Percentiles rank a stretch among this genome's conserved stretches.
Conservation (phyloP, 1,140 invertebrate species). For the Drosophila triauraria region DNA sequence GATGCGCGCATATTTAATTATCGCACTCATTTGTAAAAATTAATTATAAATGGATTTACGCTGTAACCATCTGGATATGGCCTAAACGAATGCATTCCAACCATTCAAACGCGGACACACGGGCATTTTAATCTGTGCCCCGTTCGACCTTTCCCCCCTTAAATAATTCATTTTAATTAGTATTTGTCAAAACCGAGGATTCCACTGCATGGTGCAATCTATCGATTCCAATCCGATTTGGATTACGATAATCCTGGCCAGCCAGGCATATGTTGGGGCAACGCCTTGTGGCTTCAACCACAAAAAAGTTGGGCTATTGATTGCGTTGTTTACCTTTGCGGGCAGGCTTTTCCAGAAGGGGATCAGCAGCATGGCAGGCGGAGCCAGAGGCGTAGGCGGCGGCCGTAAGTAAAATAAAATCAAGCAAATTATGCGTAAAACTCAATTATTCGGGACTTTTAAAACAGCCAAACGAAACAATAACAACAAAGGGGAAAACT, state of each 20-base stretch:
- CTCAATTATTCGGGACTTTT: constrained; percentile 72
- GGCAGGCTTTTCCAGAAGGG: constrained; percentile 16
- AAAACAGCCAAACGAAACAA: constrained; percentile 49
- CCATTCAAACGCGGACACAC: background rate
- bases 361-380: constrained; percentile 16
- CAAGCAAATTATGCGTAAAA: constrained; percentile 74
- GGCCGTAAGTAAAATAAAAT: constrained; percentile 66
- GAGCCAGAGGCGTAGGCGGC: background rate
- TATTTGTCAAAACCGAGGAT: constrained; percentile 43
- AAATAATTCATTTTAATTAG: constrained; percentile 67
- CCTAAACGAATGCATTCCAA: constrained; percentile 30
- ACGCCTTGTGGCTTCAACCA: background rate
- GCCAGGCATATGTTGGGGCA: constrained; percentile 6
- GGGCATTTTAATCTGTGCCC: constrained; percentile 41
- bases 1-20: constrained; percentile 57
- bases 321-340: constrained; percentile 46
- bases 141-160: constrained; percentile 9
- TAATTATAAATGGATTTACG: constrained; percentile 67
- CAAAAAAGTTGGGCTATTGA: constrained; percentile 25
- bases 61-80: constrained; percentile 18
- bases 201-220: constrained; percentile 18
- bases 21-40: constrained; percentile 59
- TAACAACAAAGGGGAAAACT: constrained; percentile 64
- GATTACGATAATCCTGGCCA: constrained; percentile 34
- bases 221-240: constrained; percentile 42